phyloP scores from a whole-genome alignment of 1,140 invertebrate species.

The Panagrolaimus sp. region DNA sequence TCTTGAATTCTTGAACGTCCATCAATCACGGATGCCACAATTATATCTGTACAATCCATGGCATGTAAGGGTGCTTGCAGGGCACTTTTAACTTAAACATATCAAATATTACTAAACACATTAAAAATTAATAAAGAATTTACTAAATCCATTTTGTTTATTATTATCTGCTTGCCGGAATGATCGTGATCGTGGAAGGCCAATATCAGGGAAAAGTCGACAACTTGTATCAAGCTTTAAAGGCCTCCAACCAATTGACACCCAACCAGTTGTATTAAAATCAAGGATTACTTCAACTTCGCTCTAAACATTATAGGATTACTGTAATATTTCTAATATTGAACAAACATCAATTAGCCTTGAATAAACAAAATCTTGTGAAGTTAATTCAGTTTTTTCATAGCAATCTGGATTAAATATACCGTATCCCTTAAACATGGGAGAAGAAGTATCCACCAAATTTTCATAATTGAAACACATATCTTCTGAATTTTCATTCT shows the following conservation, averaged over 20 bases:
- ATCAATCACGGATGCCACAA: slow-evolving; percentile 38
- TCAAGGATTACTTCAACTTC: slow-evolving; percentile 43
- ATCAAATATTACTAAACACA: slow-evolving; percentile 9
- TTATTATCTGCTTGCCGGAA: slow-evolving; percentile 3
- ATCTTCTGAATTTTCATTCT: slow-evolving; percentile 16
- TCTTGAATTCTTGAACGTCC: slow-evolving; percentile 43
- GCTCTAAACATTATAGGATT: slow-evolving; percentile 29
- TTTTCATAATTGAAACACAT: slow-evolving; percentile 30
- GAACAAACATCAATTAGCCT: slow-evolving; percentile 34
- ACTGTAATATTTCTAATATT: neutral
- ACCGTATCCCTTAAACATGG: slow-evolving; percentile 28
- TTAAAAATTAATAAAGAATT: neutral
- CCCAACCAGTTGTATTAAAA: slow-evolving; percentile 32
- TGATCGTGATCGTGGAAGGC: slow-evolving; percentile 6
- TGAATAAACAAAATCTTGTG: slow-evolving; percentile 34
- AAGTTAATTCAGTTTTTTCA: slow-evolving; percentile 27
- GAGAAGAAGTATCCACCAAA: slow-evolving; percentile 1
- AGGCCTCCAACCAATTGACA: slow-evolving; percentile 42
- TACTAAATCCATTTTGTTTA: slow-evolving; percentile 30
- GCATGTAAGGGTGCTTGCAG: slow-evolving; percentile 39
- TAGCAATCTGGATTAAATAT: slow-evolving; percentile 42
- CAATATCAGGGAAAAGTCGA: slow-evolving; percentile 38
- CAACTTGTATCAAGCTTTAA: slow-evolving; percentile 36
- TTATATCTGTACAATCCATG: slow-evolving; percentile 44
- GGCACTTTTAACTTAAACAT: slow-evolving; percentile 34